phyloP scores from a whole-genome alignment of 35 echinoderm and acorn worm species.

The Apostichopus californicus region DNA sequence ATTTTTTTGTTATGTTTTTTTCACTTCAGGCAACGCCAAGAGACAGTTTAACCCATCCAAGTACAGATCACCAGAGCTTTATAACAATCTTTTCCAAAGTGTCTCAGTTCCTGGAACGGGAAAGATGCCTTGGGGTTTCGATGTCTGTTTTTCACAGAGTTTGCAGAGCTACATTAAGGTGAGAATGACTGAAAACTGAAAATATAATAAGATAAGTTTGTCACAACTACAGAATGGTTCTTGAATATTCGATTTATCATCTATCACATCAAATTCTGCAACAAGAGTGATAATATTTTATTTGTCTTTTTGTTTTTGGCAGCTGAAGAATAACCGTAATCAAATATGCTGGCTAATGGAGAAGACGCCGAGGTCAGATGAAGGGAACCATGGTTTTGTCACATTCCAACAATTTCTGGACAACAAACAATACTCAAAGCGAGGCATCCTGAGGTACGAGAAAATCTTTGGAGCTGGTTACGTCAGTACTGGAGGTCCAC shows the following conservation, averaged over 20 bases:
- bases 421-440: conserved; percentile 86
- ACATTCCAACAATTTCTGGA: conserved; percentile 97
- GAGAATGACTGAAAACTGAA: not conserved
- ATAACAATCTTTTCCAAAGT: conserved; percentile 89
- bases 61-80: conserved; percentile 77
- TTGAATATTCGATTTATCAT: no score
- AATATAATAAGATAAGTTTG: no score
- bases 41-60: conserved; percentile 85
- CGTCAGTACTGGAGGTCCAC: conserved; percentile 90
- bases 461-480: conserved; percentile 94
- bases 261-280: no score
- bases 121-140: conserved; percentile 53
- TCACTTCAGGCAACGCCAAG: conserved; percentile 65
- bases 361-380: conserved; percentile 48
- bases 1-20: not conserved
- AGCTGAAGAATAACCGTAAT: conserved; percentile 93
- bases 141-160: conserved; percentile 78
- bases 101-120: not conserved
- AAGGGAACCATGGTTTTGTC: conserved; percentile 79
- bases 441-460: conserved; percentile 88
- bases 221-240: no score
- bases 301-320: not conserved
- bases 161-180: conserved; percentile 94
- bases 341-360: conserved; percentile 93
- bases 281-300: no score